Evolutionary conservation across 2,888 invertebrate species (phyloP).

Genomic region (Euclidia mi): DNA sequence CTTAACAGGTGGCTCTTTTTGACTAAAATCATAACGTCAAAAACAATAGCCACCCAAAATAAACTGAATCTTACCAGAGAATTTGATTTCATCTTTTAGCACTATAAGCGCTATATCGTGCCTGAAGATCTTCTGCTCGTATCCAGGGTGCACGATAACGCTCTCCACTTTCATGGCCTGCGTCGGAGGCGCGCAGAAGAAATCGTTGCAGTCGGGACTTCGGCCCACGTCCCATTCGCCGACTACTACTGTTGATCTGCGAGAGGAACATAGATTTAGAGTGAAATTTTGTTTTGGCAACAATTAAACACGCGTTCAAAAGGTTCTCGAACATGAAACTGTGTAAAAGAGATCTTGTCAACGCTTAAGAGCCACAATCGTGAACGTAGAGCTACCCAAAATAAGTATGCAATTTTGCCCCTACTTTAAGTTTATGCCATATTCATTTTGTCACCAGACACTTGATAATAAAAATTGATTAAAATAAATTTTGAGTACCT

Average conservation of each 20-base stretch:
- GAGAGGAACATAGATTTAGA: not conserved
- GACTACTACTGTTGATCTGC: conserved; percentile 93
- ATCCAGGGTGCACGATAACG: conserved; percentile 94
- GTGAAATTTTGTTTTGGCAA: no score
- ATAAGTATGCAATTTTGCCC: no score
- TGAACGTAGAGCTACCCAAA: no score
- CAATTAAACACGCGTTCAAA: no score
- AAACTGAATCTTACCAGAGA: conserved; percentile 68
- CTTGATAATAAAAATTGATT: no score
- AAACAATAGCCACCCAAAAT: not conserved
- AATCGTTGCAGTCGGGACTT: conserved; percentile 93
- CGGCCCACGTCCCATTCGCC: conserved; percentile 94
- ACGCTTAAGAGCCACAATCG: no score
- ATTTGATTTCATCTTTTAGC: conserved; percentile 91
- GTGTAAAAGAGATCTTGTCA: no score
- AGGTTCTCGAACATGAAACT: no score
- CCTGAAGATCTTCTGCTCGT: conserved; percentile 91
- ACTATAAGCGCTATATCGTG: conserved; percentile 94
- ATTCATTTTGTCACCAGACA: no score
- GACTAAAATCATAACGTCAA: not conserved
- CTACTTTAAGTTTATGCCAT: no score
- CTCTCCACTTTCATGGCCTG: conserved; percentile 93
- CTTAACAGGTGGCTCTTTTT: not conserved
- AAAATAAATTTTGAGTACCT: no score
- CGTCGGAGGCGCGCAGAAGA: conserved; percentile 93